Evolutionary conservation across 2,113 vertebrate genomes (phyloP), one percentile per base, ranked within the genome.

Genomic region (Fregetta grallaria): DNA sequence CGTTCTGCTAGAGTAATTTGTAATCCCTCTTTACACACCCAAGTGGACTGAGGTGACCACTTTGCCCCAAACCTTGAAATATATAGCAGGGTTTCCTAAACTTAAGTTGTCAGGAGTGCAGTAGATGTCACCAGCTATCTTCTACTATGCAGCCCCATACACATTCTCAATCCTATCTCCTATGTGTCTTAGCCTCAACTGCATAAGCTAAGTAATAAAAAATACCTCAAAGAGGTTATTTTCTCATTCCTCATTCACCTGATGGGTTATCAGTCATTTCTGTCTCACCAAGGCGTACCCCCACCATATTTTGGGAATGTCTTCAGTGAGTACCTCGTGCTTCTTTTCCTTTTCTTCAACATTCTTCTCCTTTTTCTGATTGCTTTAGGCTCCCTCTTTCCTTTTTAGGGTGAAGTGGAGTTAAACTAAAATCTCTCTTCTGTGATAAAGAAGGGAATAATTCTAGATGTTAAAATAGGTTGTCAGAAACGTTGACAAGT

Each of bases 401-500:
- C 27, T 65, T 97, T 97, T 84, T 94, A 87, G 68, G 86, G 84
- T 95, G 96, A 67, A 93, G 66, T 94, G 59, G 93, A 96, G 87
- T 97, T 97, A 93, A 96, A 87, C 89, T 96, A 95, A 97, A 97
- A 91, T 94, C 91, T 85, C 78, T 96, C 86, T 65, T 96, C 94
- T 67, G 93, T 97, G 97, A 97, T 97, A 97, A 97, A 97, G 90
- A 96, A 95, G 90, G 84, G 97, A 98, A 97, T 97, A 97, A 97
- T 96, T 97, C 94, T 96, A 97, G 94, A 96, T 97, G 98, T 97
- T 98, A 97, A 98, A 98, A 98, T 95, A 92, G 96, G 83, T 95
- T 98, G 97, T 98, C 97, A 98, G 95, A 97, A 97, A 94, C 59
- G 40, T 96, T 98, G 98, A 97, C 97, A 98, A 97, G 98, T 97